Base-by-base conservation (phyloP, 2,113 vertebrate species). In the Cardinalis cardinalis region DNA sequence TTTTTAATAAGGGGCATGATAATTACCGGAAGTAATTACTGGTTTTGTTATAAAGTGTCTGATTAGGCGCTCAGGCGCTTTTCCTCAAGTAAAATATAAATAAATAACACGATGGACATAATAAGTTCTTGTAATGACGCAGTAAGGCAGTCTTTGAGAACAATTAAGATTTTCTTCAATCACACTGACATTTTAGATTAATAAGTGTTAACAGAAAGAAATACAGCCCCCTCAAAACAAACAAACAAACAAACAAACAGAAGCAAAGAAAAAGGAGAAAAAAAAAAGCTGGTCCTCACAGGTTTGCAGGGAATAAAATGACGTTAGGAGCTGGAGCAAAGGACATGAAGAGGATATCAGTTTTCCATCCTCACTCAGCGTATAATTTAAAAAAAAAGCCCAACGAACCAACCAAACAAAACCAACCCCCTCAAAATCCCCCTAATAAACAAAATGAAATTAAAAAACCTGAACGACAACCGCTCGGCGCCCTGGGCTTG, bases 11-110 rank as follows among this genome's bases (percentile, higher is more conserved):
- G 96, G 96, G 86, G 91, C 92, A 95, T 83, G 86, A 96, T 98
- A 97, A 98, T 98, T 97, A 97, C 90, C 93, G 87, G 94, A 89
- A 63, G 94, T 97, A 97, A 97, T 97, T 98, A 95, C 95, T 95
- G 93, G 84, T 97, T 97, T 98, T 97, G 95, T 97, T 97, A 96
- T 63, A 84, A 95, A 91, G 81, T 70, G 95, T 95, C 81, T 96
- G 97, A 97, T 97, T 91, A 97, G 92, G 82, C 12, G n/a, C 93
- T 95, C 76, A 91, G 80, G 40, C 44, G 44, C 96, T 96, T 95
- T 97, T 95, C 88, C 75, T 78, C 41, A 60, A 89, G 58, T 75
- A 61, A 88, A 89, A 81, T 73, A 63, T 60, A 94, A 92, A 94
- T 91, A 95, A 95, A 87, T 76, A 96, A 79, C 3, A 46, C 3